phyloP scores from a whole-genome alignment of 2,113 vertebrate species.

The Leptosomus discolor region DNA sequence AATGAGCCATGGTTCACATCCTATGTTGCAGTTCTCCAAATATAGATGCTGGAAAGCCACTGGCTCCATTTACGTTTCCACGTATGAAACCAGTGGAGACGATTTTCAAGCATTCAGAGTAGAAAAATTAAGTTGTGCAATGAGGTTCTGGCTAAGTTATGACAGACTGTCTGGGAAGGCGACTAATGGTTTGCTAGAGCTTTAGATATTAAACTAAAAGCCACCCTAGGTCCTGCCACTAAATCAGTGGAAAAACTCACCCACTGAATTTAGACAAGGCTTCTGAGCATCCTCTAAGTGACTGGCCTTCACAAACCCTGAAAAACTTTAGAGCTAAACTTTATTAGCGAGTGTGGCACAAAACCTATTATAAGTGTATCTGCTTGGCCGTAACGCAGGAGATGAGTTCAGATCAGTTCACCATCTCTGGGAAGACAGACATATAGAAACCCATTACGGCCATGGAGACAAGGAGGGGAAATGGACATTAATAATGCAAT shows the following conservation, averaged over 20 bases:
- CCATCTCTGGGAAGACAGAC: background rate
- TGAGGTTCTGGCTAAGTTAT: background rate
- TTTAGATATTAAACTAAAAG: background rate
- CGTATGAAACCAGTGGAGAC: background rate
- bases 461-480: background rate
- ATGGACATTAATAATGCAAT: constrained; percentile 17
- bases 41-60: background rate
- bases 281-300: background rate
- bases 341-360: background rate
- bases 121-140: background rate
- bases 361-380: background rate
- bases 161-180: background rate
- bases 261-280: background rate
- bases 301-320: background rate
- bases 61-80: background rate
- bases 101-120: background rate
- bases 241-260: background rate
- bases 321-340: background rate
- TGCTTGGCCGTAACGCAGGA: background rate
- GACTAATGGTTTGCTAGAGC: background rate
- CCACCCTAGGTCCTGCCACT: background rate
- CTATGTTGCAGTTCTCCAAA: background rate
- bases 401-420: background rate
- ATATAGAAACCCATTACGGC: background rate
- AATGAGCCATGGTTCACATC: background rate